These are phyloP conservation scores for Caranx ignobilis DNA, from an alignment of 2,113 vertebrate genomes.

Conservation along the genomic window DNA sequence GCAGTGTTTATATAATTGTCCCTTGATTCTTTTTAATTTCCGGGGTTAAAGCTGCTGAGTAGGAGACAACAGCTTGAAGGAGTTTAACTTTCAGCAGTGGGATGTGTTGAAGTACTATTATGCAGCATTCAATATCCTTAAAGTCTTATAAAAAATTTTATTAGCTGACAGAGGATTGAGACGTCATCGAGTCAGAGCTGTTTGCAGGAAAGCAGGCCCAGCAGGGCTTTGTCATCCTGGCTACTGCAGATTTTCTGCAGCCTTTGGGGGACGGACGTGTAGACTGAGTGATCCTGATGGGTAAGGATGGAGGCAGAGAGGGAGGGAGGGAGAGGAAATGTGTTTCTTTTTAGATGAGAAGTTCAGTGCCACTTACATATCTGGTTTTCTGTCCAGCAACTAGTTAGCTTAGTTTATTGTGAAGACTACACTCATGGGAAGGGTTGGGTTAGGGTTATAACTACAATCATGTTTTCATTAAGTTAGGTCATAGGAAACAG, in stretches of 20 bases:
- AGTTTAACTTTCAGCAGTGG: background rate
- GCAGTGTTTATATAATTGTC: background rate
- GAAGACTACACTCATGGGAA: too few relatives aligned
- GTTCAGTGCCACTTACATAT: too few relatives aligned
- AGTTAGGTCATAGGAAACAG: too few relatives aligned
- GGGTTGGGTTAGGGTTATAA: too few relatives aligned
- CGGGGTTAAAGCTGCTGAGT: background rate
- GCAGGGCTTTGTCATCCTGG: background rate
- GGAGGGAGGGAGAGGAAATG: too few relatives aligned
- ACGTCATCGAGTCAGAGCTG: background rate
- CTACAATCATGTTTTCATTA: too few relatives aligned
- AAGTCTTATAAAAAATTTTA: background rate
- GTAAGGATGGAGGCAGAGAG: background rate
- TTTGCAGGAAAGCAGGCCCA: background rate
- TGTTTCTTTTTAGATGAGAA: too few relatives aligned
- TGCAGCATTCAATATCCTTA: background rate
- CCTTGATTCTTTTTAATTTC: constrained; percentile 17
- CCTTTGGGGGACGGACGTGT: background rate
- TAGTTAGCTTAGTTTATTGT: too few relatives aligned
- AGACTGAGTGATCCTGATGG: background rate
- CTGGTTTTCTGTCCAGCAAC: too few relatives aligned
- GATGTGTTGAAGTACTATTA: background rate
- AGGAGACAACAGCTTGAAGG: background rate
- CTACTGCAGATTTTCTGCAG: background rate
- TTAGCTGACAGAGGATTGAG: background rate